These are phyloP conservation scores for Brenthis ino DNA, from an alignment of 2,888 invertebrate genomes.

Conservation along the genomic window DNA sequence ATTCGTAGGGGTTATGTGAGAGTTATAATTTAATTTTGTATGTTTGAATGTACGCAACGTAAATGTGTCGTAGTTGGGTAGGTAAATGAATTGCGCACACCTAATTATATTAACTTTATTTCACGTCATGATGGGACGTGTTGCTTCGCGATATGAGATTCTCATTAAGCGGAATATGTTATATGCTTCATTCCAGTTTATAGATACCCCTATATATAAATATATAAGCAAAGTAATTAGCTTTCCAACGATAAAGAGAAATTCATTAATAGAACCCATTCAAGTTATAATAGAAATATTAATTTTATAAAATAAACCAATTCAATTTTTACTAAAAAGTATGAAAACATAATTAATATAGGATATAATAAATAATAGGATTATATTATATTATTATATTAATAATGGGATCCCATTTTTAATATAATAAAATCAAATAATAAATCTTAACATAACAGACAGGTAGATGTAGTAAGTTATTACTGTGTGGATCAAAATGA, in stretches of 20 bases:
- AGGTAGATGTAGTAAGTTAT: no score
- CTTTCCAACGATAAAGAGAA: slow-evolving; percentile 12
- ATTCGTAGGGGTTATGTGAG: not conserved
- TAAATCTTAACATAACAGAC: no score
- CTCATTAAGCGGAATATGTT: slow-evolving; percentile 35
- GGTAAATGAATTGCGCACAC: slow-evolving; percentile 45
- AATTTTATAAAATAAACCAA: no score
- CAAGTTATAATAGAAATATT: no score
- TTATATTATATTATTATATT: no score
- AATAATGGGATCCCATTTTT: no score
- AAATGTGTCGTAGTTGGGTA: not conserved
- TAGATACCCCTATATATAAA: not conserved
- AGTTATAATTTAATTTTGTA: not conserved
- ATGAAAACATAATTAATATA: no score
- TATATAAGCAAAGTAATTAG: slow-evolving; percentile 7
- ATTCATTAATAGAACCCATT: not conserved
- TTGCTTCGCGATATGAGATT: slow-evolving; percentile 45
- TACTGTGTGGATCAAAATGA: no score
- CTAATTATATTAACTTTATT: slow-evolving; percentile 65
- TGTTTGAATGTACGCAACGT: not conserved
- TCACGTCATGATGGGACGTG: slow-evolving; percentile 45
- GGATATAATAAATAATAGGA: no score
- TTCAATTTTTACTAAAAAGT: no score
- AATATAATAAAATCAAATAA: no score
- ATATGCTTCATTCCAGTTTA: slow-evolving; percentile 23